Percentiles rank a stretch among this genome's conserved stretches.
These are phyloP conservation scores for Tetramorium parvispinum DNA, from an alignment of 1,140 invertebrate species.

Conservation along the genomic window DNA sequence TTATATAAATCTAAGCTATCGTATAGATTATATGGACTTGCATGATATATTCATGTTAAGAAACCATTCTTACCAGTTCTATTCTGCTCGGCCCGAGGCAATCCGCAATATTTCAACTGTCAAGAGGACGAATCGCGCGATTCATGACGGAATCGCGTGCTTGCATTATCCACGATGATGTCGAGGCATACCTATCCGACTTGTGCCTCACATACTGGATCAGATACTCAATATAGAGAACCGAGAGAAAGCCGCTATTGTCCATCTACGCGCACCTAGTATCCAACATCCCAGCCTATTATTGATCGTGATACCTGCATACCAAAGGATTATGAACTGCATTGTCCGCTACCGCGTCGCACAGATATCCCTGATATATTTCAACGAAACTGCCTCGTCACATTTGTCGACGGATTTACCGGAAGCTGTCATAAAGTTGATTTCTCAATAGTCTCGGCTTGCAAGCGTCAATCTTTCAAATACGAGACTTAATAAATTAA, in stretches of 20 bases:
- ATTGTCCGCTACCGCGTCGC: background rate
- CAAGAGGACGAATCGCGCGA: background rate
- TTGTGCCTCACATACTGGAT: slow-evolving; percentile 45
- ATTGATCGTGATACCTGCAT: slow-evolving; percentile 61
- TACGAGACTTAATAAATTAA: background rate
- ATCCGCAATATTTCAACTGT: background rate
- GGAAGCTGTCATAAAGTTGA: background rate
- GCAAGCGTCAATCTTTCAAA: background rate
- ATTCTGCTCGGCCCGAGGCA: background rate
- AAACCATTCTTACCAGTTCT: background rate
- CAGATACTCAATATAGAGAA: slow-evolving; percentile 37
- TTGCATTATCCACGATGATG: slow-evolving; percentile 35
- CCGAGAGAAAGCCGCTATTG: slow-evolving; percentile 40
- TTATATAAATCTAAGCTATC: background rate
- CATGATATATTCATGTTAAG: background rate
- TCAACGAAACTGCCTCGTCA: background rate
- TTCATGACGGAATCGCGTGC: slow-evolving; percentile 10
- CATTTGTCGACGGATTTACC: background rate
- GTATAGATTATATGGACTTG: background rate
- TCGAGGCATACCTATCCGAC: slow-evolving; percentile 31
- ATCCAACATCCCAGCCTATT: slow-evolving; percentile 17
- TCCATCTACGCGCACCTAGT: slow-evolving; percentile 31
- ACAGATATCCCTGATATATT: slow-evolving; percentile 7
- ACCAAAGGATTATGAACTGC: slow-evolving; percentile 43
- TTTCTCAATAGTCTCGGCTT: background rate